Evolutionary conservation across 2,113 vertebrate species (phyloP).

Genomic region (Tinamus guttatus): DNA sequence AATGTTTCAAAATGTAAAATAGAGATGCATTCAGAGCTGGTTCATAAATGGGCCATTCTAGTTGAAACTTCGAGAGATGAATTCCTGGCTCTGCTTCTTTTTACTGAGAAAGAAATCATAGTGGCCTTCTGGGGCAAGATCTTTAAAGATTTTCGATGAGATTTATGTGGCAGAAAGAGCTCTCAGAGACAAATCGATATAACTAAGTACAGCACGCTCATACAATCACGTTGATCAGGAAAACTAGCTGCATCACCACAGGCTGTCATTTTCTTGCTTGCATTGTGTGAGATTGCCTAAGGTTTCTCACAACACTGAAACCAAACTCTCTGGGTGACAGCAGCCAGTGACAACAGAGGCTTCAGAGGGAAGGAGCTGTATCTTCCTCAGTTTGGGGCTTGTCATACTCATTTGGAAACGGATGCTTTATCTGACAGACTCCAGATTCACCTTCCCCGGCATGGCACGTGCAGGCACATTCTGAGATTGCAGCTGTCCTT

Average conservation of each 20-base stretch:
- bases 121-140: slow-evolving; percentile 73
- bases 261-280: slow-evolving; percentile 72
- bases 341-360: not conserved
- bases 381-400: not conserved
- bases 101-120: slow-evolving; percentile 53
- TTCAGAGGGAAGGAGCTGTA: not conserved
- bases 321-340: slow-evolving; percentile 34
- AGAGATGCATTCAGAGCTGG: slow-evolving; percentile 47
- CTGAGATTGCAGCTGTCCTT: not conserved
- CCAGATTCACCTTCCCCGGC: not conserved
- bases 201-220: slow-evolving; percentile 71
- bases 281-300: slow-evolving; percentile 24
- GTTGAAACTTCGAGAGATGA: slow-evolving; percentile 62
- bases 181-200: slow-evolving; percentile 80
- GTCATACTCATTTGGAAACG: not conserved
- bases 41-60: slow-evolving; percentile 48
- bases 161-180: slow-evolving; percentile 77
- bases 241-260: slow-evolving; percentile 52
- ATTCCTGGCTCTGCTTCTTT: slow-evolving; percentile 63
- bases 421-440: not conserved
- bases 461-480: rapidly evolving
- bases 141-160: slow-evolving; percentile 76
- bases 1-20: slow-evolving; percentile 62
- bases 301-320: slow-evolving; percentile 62
- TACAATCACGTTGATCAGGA: slow-evolving; percentile 74